Evolutionary conservation across 2,797 vertebrate species (phyloP).

Genomic region (Sphenodon punctatus): DNA sequence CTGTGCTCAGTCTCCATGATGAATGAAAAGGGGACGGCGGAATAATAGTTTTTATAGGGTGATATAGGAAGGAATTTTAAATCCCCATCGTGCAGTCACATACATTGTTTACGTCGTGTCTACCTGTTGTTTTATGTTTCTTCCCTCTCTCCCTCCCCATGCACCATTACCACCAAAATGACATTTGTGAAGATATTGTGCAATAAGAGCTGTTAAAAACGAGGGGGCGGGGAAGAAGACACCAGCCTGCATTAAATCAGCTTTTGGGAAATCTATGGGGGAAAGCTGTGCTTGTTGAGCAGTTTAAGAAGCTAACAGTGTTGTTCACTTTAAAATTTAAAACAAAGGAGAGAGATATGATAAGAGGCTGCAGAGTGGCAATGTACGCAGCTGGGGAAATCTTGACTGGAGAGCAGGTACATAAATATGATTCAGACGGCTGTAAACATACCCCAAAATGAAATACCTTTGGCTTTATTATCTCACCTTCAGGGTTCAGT

Average conservation of each 20-base stretch:
- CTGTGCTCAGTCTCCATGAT: neutral
- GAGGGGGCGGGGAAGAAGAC: neutral
- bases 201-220: neutral
- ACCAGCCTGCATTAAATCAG: constrained; percentile 26
- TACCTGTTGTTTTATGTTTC: neutral
- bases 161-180: constrained; percentile 26
- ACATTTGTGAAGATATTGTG: constrained; percentile 28
- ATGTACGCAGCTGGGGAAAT: constrained; percentile 16
- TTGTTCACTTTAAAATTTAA: constrained; percentile 36
- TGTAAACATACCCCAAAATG: neutral
- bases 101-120: constrained; percentile 12
- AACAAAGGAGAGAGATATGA: neutral
- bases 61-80: constrained; percentile 10
- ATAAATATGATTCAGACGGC: neutral
- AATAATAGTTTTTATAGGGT: constrained; percentile 13
- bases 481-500: constrained; percentile 4
- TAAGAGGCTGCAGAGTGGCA: neutral
- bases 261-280: constrained; percentile 1
- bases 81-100: constrained; percentile 14
- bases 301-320: constrained; percentile 42
- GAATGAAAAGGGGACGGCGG: constrained; percentile 1
- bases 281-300: constrained; percentile 25
- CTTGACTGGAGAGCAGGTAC: neutral
- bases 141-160: no score
- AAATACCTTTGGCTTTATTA: neutral